These are phyloP conservation scores for Mareca strepera DNA, from an alignment of 2,797 vertebrate genomes.

Conservation along the genomic window DNA sequence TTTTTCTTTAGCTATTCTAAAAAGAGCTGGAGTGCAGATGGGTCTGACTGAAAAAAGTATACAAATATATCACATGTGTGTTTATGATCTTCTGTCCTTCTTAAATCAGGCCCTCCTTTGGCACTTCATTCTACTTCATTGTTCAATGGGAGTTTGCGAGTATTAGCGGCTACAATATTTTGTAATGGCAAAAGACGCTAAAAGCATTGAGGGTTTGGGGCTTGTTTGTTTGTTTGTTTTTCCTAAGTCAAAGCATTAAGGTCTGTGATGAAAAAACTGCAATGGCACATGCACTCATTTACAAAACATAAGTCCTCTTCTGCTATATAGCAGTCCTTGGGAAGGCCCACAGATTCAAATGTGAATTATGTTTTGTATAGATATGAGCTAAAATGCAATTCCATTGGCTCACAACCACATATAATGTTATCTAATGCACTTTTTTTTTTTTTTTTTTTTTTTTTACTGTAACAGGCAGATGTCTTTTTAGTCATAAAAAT, in stretches of 20 bases:
- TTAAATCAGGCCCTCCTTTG: background rate
- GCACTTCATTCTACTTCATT: background rate
- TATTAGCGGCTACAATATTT: background rate
- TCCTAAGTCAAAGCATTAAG: background rate
- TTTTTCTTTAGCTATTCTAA: background rate
- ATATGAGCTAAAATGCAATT: background rate
- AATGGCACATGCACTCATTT: background rate
- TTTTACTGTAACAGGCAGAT: background rate
- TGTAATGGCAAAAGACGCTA: background rate
- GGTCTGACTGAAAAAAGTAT: background rate
- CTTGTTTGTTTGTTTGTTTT: background rate
- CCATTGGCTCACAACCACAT: background rate
- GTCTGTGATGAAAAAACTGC: background rate
- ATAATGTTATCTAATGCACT: background rate
- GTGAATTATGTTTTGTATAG: background rate
- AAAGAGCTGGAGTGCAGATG: slow-evolving; percentile 40
- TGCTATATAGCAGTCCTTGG: background rate
- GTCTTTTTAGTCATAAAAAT: background rate
- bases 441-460: background rate
- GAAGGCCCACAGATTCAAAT: background rate
- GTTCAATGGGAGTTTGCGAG: background rate
- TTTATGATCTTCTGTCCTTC: slow-evolving; percentile 35
- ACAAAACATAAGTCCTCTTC: background rate
- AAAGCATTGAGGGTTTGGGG: background rate
- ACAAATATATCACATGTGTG: background rate